phyloP scores from a whole-genome alignment of 2,888 invertebrate genomes.

The Amiota mariae region DNA sequence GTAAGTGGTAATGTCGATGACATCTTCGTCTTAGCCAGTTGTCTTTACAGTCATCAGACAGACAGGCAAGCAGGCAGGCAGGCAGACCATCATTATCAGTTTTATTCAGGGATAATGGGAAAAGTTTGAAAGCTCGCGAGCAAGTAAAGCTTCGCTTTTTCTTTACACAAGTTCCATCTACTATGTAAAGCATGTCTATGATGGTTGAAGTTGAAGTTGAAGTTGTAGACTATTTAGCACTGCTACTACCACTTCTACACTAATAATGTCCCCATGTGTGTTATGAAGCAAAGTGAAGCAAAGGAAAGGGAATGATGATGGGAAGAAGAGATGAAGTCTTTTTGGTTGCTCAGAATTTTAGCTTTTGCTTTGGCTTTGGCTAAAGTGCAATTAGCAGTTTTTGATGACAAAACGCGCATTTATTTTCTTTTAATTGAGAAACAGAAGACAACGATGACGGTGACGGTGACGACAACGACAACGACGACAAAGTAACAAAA shows the following conservation, averaged over 20 bases:
- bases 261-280: neutral
- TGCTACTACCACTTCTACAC: neutral
- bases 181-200: neutral
- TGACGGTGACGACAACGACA: constrained; percentile 12
- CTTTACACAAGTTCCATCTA: no score
- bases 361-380: constrained; percentile 8
- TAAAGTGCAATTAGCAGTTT: constrained; percentile 64
- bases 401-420: constrained; percentile 51
- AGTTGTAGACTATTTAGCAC: no score
- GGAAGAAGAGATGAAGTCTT: constrained; percentile 9
- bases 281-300: neutral
- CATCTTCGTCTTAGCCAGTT: neutral
- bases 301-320: neutral
- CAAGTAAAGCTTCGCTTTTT: constrained; percentile 12
- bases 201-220: constrained; percentile 5
- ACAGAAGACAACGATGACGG: constrained; percentile 34
- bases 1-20: neutral
- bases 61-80: neutral
- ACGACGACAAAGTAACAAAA: neutral
- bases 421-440: constrained; percentile 65
- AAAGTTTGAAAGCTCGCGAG: constrained; percentile 51
- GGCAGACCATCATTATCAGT: constrained; percentile 69
- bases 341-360: constrained; percentile 6
- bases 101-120: constrained; percentile 67
- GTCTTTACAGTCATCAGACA: neutral